Conservation (phyloP, 1,140 invertebrate species). For the Drusus annulatus region DNA sequence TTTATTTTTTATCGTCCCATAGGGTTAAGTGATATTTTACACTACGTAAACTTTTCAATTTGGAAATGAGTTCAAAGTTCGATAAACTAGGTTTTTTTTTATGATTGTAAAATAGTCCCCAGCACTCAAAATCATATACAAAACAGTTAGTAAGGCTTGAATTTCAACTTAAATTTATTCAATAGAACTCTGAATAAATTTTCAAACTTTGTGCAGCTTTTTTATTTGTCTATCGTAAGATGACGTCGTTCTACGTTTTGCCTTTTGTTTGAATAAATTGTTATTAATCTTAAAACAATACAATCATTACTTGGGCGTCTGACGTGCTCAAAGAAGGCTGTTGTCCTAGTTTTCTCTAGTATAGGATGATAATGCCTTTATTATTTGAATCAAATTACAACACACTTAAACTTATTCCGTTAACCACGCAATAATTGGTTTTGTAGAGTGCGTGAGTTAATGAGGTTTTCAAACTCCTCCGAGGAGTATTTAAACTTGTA, state of each 20-base stretch:
- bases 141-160: no score
- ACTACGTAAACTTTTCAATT: no score
- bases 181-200: no score
- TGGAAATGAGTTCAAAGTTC: no score
- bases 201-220: no score
- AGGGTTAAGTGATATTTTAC: no score
- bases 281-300: constrained; percentile 16
- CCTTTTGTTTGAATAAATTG: constrained; percentile 8
- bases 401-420: constrained; percentile 10
- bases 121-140: no score
- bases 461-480: neutral
- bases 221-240: no score
- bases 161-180: no score
- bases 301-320: neutral
- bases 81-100: no score
- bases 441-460: neutral
- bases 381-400: constrained; percentile 13
- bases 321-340: neutral
- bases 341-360: constrained; percentile 11
- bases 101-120: no score
- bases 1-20: no score
- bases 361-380: constrained; percentile 8
- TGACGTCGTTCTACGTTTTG: neutral
- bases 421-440: neutral
- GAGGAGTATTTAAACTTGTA: neutral